These are phyloP conservation scores for Sphecodes monilicornis DNA, from an alignment of 2,888 invertebrate genomes.

Conservation along the genomic window DNA sequence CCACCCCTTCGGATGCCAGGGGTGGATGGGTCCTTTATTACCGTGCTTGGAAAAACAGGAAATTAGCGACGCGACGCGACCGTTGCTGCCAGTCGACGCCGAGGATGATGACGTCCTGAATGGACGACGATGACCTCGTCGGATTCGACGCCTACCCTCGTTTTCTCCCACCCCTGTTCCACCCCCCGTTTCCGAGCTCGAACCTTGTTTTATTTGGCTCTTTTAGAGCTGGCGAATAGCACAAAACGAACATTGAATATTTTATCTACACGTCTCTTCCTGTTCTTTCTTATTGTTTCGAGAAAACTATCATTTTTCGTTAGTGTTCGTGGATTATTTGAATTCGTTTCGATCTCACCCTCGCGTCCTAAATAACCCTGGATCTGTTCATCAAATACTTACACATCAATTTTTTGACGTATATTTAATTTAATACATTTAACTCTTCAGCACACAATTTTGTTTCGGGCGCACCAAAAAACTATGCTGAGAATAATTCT, in stretches of 20 bases:
- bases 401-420: too few species aligned
- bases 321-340: too few species aligned
- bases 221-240: background rate
- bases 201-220: background rate
- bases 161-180: background rate
- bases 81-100: slow-evolving; percentile 50
- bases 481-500: too few species aligned
- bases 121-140: slow-evolving; percentile 28
- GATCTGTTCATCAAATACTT: too few species aligned
- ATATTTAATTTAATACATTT: too few species aligned
- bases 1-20: background rate
- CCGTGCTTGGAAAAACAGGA: slow-evolving; percentile 67
- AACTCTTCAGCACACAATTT: too few species aligned
- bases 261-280: too few species aligned
- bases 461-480: too few species aligned
- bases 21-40: slow-evolving; percentile 61
- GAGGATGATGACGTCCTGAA: slow-evolving; percentile 45
- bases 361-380: too few species aligned
- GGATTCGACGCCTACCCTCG: background rate
- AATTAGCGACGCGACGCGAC: slow-evolving; percentile 65
- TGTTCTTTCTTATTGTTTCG: background rate
- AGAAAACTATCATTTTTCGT: too few species aligned
- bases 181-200: background rate
- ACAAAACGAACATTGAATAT: background rate
- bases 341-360: too few species aligned